These are phyloP conservation scores for Ondatra zibethicus DNA, from an alignment of 2,113 vertebrate species.

Conservation along the genomic window DNA sequence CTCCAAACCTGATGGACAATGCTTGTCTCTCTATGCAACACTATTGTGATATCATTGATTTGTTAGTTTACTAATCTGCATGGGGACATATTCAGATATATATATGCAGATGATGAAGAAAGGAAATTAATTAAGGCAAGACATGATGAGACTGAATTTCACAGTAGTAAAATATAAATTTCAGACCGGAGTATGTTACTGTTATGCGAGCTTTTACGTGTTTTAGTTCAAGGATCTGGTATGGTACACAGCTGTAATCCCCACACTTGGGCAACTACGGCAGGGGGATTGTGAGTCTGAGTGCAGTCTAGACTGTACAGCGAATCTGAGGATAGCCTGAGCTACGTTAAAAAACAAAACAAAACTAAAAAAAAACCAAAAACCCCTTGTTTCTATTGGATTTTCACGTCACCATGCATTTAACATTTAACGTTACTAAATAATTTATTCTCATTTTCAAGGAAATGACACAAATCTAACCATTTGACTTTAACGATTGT, in stretches of 20 bases:
- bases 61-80: background rate
- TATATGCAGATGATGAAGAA: background rate
- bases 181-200: background rate
- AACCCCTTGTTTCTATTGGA: background rate
- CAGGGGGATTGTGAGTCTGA: background rate
- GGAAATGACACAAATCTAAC: background rate
- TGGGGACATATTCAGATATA: background rate
- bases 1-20: no score
- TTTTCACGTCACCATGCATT: background rate
- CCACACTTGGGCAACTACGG: background rate
- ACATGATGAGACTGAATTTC: background rate
- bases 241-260: background rate
- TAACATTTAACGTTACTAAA: constrained; percentile 7
- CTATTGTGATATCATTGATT: background rate
- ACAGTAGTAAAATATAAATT: background rate
- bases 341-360: background rate
- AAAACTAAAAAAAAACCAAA: background rate
- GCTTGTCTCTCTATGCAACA: background rate
- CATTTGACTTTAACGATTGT: background rate
- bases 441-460: constrained; percentile 24
- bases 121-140: background rate
- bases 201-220: background rate
- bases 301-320: background rate
- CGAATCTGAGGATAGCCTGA: background rate
- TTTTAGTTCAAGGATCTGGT: constrained; percentile 34